phyloP scores from a whole-genome alignment of 2,797 vertebrate species.

The Eospalax fontanierii region DNA sequence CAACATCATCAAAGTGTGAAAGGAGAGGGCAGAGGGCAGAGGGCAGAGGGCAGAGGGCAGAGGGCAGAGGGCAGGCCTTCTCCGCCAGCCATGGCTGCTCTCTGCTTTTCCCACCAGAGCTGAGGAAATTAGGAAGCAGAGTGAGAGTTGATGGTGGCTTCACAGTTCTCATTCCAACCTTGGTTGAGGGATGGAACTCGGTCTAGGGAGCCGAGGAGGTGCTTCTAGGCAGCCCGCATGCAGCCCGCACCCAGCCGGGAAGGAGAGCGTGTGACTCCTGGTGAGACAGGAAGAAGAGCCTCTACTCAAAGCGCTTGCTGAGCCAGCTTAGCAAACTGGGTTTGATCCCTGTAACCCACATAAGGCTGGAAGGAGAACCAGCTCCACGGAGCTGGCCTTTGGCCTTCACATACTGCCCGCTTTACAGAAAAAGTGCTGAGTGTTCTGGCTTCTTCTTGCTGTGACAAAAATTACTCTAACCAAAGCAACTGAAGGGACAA shows the following conservation, averaged over 20 bases:
- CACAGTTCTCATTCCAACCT: neutral
- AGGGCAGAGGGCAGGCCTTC: neutral
- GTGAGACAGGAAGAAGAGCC: neutral
- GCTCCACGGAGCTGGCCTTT: neutral
- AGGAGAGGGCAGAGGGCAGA: neutral
- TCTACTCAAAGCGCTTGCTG: neutral
- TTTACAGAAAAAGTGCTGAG: no score
- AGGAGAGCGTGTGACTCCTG: neutral
- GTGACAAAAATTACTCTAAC: no score
- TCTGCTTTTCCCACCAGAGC: neutral
- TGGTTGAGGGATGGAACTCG: accelerated
- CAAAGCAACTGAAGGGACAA: no score
- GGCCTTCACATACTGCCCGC: neutral
- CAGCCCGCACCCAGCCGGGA: no score
- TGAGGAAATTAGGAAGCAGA: neutral
- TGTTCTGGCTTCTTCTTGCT: no score
- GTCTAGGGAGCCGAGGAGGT: neutral
- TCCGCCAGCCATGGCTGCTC: neutral
- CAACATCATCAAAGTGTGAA: accelerated
- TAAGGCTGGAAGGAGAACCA: neutral
- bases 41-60: neutral
- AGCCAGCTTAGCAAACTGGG: neutral
- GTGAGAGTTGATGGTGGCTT: neutral
- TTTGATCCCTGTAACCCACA: neutral
- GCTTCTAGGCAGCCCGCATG: accelerated